Percentiles rank a stretch among this genome's conserved stretches.
Conservation (phyloP, 2,113 vertebrate species). For the Plectropomus leopardus region DNA sequence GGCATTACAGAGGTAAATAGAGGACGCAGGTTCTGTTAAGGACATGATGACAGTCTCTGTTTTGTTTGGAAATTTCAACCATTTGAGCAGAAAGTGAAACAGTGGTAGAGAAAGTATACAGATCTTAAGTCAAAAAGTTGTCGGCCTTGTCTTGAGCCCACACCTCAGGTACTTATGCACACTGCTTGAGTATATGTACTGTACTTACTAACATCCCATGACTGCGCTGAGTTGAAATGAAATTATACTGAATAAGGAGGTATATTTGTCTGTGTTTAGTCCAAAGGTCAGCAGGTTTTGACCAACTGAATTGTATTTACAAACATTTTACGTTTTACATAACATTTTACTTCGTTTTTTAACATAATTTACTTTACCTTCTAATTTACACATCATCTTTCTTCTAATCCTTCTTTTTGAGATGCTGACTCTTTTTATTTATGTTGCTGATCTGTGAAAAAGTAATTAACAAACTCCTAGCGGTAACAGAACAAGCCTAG, state of each 20-base stretch:
- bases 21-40: neutral
- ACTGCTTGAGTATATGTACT: too few relatives aligned
- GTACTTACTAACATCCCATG: too few relatives aligned
- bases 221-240: neutral
- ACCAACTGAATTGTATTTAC: too few relatives aligned
- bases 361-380: too few relatives aligned
- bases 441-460: neutral
- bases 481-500: neutral
- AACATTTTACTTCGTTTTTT: neutral
- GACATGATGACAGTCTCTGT: neutral
- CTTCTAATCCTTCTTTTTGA: neutral
- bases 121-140: neutral
- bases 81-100: neutral
- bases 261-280: neutral
- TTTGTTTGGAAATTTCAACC: slow-evolving; percentile 1
- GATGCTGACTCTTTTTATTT: neutral
- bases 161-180: too few relatives aligned
- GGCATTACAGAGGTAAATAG: neutral
- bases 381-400: too few relatives aligned
- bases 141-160: too few relatives aligned
- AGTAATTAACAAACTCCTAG: neutral
- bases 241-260: neutral
- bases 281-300: neutral
- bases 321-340: neutral
- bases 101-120: too few relatives aligned